Evolutionary conservation across 2,888 invertebrate genomes (phyloP).

Genomic region (Oscheius sp.): DNA sequence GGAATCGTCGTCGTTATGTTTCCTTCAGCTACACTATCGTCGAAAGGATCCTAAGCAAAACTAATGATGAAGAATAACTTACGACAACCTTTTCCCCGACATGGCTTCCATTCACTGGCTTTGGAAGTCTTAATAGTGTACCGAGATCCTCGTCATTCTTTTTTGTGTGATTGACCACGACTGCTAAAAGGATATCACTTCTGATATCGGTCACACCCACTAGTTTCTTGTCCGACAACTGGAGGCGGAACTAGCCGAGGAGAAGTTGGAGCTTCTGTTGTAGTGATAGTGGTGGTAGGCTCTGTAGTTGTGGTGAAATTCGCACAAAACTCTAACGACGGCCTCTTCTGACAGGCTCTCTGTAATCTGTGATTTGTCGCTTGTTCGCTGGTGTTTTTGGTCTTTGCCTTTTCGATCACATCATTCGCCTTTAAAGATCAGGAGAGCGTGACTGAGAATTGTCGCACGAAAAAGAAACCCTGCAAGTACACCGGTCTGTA

Average conservation of each 20-base stretch:
- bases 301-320: slow-evolving; percentile 17
- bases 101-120: slow-evolving; percentile 12
- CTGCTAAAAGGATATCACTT: not conserved
- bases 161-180: slow-evolving; percentile 1
- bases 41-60: slow-evolving; percentile 7
- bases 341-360: slow-evolving; percentile 49
- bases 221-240: not conserved
- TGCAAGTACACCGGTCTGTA: no score
- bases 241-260: slow-evolving; percentile 14
- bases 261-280: not conserved
- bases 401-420: no score
- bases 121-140: slow-evolving; percentile 30
- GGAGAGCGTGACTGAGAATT: no score
- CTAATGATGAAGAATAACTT: not conserved
- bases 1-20: slow-evolving; percentile 12
- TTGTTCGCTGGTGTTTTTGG: not conserved
- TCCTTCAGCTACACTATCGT: not conserved
- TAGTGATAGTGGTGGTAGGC: not conserved
- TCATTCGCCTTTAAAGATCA: no score
- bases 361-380: no score
- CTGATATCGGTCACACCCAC: no score
- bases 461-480: no score
- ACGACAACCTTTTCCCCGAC: slow-evolving; percentile 5
- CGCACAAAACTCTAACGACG: slow-evolving; percentile 41
- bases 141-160: slow-evolving; percentile 14